These are phyloP conservation scores for Diplogasteroides magnus DNA, from an alignment of 1,140 invertebrate species.

Conservation along the genomic window DNA sequence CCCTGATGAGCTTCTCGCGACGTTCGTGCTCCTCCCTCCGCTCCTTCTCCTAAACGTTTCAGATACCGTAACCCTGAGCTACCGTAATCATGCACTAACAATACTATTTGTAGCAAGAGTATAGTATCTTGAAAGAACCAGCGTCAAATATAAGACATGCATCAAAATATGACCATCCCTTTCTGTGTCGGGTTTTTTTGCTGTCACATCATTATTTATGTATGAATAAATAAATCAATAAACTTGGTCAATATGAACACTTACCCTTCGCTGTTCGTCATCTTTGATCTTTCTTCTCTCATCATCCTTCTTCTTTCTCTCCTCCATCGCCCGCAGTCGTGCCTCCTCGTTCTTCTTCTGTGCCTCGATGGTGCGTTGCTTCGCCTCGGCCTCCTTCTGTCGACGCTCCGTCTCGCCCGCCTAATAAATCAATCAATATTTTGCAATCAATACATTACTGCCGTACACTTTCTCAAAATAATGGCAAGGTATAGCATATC, in stretches of 20 bases:
- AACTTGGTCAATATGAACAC: not conserved
- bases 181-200: no score
- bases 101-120: not conserved
- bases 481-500: not conserved
- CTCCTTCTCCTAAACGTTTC: not conserved
- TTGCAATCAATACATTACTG: not conserved
- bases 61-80: no score
- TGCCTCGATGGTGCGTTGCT: not conserved
- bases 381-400: not conserved
- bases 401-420: not conserved
- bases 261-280: not conserved
- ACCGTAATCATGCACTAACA: no score
- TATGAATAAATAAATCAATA: not conserved
- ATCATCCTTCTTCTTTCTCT: slow-evolving; percentile 9
- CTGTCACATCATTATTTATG: no score
- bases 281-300: slow-evolving; percentile 10
- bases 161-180: no score
- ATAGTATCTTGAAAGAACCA: no score
- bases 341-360: slow-evolving; percentile 9
- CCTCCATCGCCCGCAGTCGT: not conserved
- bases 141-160: no score
- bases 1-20: not conserved
- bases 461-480: not conserved
- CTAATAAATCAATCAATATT: not conserved
- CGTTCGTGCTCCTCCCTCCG: not conserved